Conservation (phyloP, 2,113 vertebrate genomes). For the Callorhinus ursinus region DNA sequence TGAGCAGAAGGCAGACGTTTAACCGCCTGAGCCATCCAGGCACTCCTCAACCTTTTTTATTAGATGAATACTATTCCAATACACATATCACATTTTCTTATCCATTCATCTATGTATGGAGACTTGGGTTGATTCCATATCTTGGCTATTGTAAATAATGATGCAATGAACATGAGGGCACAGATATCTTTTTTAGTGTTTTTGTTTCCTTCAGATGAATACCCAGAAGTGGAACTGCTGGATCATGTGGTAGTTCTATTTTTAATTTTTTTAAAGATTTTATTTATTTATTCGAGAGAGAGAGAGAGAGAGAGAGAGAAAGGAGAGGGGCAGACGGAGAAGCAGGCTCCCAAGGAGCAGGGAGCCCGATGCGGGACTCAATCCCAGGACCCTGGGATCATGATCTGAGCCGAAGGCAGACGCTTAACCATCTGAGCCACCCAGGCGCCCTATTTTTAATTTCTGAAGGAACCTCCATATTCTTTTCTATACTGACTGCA, state of each 20-base stretch:
- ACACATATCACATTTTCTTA: background rate
- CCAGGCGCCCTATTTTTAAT: background rate
- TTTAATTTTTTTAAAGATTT: background rate
- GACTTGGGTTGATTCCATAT: background rate
- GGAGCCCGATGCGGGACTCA: too few species aligned
- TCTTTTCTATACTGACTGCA: background rate
- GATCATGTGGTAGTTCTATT: background rate
- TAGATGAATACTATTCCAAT: background rate
- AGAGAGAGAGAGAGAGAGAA: too few species aligned
- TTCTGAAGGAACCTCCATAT: background rate
- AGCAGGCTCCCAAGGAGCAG: too few species aligned
- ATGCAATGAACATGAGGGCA: background rate
- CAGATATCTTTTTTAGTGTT: background rate
- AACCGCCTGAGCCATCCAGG: background rate
- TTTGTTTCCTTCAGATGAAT: background rate
- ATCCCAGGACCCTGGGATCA: too few species aligned
- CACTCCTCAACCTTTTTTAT: background rate
- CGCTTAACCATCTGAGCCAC: too few species aligned
- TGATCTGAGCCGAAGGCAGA: too few species aligned
- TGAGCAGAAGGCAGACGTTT: background rate
- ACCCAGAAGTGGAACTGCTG: background rate
- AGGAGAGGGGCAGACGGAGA: too few species aligned
- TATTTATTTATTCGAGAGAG: too few species aligned
- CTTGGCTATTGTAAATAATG: background rate
- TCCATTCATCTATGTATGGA: background rate